Percentiles rank a stretch among this genome's conserved stretches.
phyloP scores from a whole-genome alignment of 2,113 vertebrate species.

The Carollia perspicillata region DNA sequence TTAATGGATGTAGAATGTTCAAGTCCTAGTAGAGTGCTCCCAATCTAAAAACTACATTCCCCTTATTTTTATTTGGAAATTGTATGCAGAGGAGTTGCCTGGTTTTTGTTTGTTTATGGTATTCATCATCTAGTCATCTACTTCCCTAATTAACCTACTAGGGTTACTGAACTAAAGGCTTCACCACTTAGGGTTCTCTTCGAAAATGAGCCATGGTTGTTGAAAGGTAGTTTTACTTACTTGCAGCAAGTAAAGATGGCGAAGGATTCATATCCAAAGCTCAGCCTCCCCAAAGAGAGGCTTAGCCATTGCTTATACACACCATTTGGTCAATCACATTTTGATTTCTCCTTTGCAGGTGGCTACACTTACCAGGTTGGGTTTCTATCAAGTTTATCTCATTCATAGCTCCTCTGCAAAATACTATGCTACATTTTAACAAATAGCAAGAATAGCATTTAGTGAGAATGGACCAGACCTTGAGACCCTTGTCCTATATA shows the following conservation, averaged over 20 bases:
- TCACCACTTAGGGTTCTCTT: background rate
- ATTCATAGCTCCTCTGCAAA: background rate
- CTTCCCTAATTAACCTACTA: background rate
- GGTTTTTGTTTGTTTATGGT: background rate
- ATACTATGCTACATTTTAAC: background rate
- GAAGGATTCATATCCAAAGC: background rate
- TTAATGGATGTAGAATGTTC: background rate
- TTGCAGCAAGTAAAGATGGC: background rate
- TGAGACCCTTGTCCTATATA: background rate
- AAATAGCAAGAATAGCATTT: background rate
- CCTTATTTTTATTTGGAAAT: slow-evolving; percentile 31
- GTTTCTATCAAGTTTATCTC: background rate
- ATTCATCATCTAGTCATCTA: background rate
- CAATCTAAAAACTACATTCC: background rate
- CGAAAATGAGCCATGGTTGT: background rate
- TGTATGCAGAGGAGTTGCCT: background rate
- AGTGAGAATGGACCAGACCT: background rate
- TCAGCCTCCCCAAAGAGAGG: background rate
- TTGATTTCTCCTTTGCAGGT: background rate
- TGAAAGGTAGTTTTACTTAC: background rate
- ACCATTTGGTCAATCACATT: background rate
- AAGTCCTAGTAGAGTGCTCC: background rate
- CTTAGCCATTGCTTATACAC: background rate
- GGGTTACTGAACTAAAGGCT: background rate
- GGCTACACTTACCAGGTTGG: background rate